Conservation (phyloP, 2,888 invertebrate genomes). For the Esperia sulphurella region DNA sequence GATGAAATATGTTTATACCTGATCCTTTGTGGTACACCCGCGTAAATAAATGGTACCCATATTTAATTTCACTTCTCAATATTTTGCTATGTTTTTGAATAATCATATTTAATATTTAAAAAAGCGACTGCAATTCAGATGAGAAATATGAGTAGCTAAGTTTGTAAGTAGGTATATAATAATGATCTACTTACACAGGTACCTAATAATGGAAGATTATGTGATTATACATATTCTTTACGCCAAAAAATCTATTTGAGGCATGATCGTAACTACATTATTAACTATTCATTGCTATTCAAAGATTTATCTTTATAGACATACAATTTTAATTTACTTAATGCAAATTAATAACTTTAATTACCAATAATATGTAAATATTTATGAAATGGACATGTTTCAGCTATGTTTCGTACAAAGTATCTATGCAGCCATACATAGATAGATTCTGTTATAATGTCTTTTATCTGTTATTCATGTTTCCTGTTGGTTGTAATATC, state of each 20-base stretch:
- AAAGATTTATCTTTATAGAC: neutral
- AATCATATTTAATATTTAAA: too few species aligned
- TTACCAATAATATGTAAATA: too few species aligned
- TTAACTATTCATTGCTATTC: too few species aligned
- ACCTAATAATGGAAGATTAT: slow-evolving; percentile 52
- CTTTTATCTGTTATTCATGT: too few species aligned
- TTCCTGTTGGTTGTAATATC: too few species aligned
- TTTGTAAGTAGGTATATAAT: neutral
- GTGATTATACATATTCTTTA: slow-evolving; percentile 48
- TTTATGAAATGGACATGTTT: slow-evolving; percentile 30
- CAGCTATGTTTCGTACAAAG: slow-evolving; percentile 18
- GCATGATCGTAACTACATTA: too few species aligned
- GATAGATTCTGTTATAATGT: slow-evolving; percentile 10
- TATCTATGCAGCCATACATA: slow-evolving; percentile 55
- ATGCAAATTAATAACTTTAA: neutral
- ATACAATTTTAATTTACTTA: slow-evolving; percentile 3
- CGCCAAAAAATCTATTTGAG: slow-evolving; percentile 2
- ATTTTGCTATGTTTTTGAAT: neutral
- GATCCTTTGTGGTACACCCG: too few species aligned
- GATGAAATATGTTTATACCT: too few species aligned
- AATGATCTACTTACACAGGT: neutral
- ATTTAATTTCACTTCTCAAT: neutral
- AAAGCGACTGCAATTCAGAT: too few species aligned
- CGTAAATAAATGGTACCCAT: too few species aligned
- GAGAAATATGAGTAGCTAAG: neutral